These are phyloP conservation scores for Liasis olivaceus DNA, from an alignment of 2,797 vertebrate species.

Conservation along the genomic window DNA sequence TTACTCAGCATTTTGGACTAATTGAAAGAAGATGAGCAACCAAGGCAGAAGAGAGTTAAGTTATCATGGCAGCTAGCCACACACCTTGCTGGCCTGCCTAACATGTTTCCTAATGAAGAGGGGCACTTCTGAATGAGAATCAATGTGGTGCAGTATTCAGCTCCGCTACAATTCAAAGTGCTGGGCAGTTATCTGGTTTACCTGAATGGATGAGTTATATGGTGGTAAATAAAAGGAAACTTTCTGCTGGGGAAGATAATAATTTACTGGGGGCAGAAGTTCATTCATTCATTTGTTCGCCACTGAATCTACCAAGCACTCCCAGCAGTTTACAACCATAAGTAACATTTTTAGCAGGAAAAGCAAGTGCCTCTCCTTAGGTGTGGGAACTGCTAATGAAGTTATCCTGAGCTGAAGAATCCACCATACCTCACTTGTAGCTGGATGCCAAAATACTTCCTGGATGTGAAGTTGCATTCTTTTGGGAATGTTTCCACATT, in stretches of 20 bases:
- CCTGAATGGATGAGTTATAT: neutral
- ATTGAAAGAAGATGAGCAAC: neutral
- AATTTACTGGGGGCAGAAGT: neutral
- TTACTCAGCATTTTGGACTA: neutral
- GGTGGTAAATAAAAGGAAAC: neutral
- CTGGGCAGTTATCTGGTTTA: neutral
- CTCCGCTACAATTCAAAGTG: neutral
- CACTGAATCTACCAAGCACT: neutral
- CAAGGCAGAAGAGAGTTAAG: no score
- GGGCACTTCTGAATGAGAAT: neutral
- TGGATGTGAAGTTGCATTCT: slow-evolving; percentile 33
- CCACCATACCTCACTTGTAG: slow-evolving; percentile 57
- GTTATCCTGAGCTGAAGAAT: neutral
- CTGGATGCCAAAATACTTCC: slow-evolving; percentile 41
- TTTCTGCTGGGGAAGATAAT: neutral
- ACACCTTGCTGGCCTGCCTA: neutral
- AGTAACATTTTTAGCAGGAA: neutral
- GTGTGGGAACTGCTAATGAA: neutral
- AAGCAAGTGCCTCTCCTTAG: neutral
- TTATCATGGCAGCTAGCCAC: neutral
- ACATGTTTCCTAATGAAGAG: neutral
- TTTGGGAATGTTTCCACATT: slow-evolving; percentile 45
- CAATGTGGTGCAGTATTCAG: neutral
- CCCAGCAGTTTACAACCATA: neutral
- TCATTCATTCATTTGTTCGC: neutral